phyloP scores from a whole-genome alignment of 2,888 invertebrate genomes.

The Acrobasis repandana region DNA sequence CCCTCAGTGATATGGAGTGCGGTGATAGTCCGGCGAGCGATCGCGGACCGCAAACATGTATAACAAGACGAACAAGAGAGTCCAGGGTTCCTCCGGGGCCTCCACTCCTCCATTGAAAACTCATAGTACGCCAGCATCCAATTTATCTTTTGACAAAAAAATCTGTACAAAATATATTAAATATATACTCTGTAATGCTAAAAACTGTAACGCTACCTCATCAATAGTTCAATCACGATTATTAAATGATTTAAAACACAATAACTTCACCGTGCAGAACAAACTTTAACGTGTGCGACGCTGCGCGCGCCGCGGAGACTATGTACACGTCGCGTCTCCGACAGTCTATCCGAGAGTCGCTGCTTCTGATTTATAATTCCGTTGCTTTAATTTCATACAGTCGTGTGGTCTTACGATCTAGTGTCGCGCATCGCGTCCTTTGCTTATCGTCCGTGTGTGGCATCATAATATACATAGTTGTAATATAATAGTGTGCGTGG shows the following conservation, averaged over 20 bases:
- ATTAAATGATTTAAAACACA: slow-evolving; percentile 83
- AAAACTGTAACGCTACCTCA: slow-evolving; percentile 82
- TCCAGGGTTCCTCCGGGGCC: slow-evolving; percentile 64
- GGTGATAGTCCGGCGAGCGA: slow-evolving; percentile 45
- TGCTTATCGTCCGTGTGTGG: slow-evolving; percentile 82
- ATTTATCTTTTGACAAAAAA: slow-evolving; percentile 84
- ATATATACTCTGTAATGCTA: slow-evolving; percentile 84
- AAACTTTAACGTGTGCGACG: slow-evolving; percentile 68
- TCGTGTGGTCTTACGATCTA: slow-evolving; percentile 69
- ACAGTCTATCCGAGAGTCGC: slow-evolving; percentile 53
- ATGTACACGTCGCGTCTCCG: slow-evolving; percentile 75
- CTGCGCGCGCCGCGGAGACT: slow-evolving; percentile 60
- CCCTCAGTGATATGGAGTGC: slow-evolving; percentile 44
- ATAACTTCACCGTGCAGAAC: slow-evolving; percentile 80
- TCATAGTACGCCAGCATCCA: slow-evolving; percentile 82
- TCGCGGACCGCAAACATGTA: slow-evolving; percentile 43
- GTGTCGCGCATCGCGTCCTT: slow-evolving; percentile 74
- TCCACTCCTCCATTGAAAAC: slow-evolving; percentile 79
- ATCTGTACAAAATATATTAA: slow-evolving; percentile 84
- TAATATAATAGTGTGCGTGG: slow-evolving; percentile 48
- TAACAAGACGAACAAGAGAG: slow-evolving; percentile 61
- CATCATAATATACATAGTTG: slow-evolving; percentile 77
- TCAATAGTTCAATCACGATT: slow-evolving; percentile 81
- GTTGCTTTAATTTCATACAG: slow-evolving; percentile 71
- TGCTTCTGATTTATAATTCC: slow-evolving; percentile 76